Conservation (phyloP, 1,140 invertebrate genomes). For the Chlorops oryzae region DNA sequence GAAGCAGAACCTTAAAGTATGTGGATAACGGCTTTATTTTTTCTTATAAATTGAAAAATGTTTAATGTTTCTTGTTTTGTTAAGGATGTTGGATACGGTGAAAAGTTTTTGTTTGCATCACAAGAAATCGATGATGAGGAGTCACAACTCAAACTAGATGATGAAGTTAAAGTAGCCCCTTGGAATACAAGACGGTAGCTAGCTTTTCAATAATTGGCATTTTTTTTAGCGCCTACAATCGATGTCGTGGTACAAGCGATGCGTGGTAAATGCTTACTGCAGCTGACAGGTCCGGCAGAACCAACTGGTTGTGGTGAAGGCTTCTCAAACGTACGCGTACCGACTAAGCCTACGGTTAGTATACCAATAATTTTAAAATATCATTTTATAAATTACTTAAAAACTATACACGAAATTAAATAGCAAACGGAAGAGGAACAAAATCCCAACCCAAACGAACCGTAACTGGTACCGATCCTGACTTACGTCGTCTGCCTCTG, state of each 20-base stretch:
- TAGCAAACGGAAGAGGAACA: constrained; percentile 75
- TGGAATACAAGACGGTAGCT: constrained; percentile 52
- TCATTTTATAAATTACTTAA: neutral
- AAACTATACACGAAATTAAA: too few species aligned
- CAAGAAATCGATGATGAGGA: constrained; percentile 98
- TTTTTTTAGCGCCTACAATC: constrained; percentile 71
- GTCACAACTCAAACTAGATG: constrained; percentile 93
- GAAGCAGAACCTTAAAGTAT: constrained; percentile 81
- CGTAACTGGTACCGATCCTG: constrained; percentile 97
- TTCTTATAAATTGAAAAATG: neutral
- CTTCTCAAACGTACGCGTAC: constrained; percentile 88
- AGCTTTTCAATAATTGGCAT: neutral
- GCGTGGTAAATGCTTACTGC: constrained; percentile 99
- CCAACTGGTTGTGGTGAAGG: constrained; percentile 96
- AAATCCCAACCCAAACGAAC: constrained; percentile 87
- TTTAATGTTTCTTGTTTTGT: too few species aligned
- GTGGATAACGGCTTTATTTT: constrained; percentile 32
- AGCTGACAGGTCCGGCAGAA: constrained; percentile 91
- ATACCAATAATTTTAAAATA: neutral
- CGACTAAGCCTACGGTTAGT: constrained; percentile 81
- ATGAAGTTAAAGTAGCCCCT: too few species aligned
- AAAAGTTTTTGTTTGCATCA: constrained; percentile 92
- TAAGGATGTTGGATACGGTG: constrained; percentile 93
- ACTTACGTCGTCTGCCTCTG: constrained; percentile 86
- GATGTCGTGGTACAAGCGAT: constrained; percentile 96